Evolutionary conservation across 2,113 vertebrate genomes (phyloP), one percentile per base, ranked within the genome.

Genomic region (Myodes glareolus): DNA sequence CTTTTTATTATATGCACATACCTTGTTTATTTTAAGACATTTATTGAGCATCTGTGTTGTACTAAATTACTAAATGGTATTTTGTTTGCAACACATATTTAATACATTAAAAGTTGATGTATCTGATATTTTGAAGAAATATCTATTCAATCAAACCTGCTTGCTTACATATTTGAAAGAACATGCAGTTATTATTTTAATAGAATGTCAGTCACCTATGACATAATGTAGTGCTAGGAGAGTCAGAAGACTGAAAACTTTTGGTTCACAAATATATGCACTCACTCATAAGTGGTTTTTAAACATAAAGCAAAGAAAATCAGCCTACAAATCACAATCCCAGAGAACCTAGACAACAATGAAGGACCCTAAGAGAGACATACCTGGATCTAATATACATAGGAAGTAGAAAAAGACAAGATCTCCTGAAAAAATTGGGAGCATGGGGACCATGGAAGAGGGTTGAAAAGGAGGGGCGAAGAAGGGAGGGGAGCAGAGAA

Each of bases 61-160:
- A 29, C 33, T 14, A 91, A 93, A 16, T n/a, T 96, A 36, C 72
- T 52, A 88, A 42, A 27, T 52, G 72, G 19, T 55, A 92, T 81
- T 95, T 78, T 92, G 31, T 82, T 89, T 31, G 55, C 63, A 90
- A 72, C 42, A 63, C 7, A 42, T 63, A 88, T 91, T 65, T n/a
- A 77, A 39, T n/a, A 95, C 70, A 96, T 65, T 52, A 92, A 63
- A 85, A 13, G 11, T 85, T 47, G 13, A 11, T 36, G 50, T 84
- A 85, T 25, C 9, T 94, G 31, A 88, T 16, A 90, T 82, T 91
- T 93, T 92, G 90, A 75, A 58, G 39, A 95, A 85, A 52, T n/a
- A 89, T 3, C 29, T 63, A 92, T 70, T 88, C 36, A 96, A 67
- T 42, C 7, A 77, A 61, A 78, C 78, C 63, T 95, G 36, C 39